These are phyloP conservation scores for Caenorhabditis plicata DNA, from an alignment of 2,888 invertebrate species.

Conservation along the genomic window DNA sequence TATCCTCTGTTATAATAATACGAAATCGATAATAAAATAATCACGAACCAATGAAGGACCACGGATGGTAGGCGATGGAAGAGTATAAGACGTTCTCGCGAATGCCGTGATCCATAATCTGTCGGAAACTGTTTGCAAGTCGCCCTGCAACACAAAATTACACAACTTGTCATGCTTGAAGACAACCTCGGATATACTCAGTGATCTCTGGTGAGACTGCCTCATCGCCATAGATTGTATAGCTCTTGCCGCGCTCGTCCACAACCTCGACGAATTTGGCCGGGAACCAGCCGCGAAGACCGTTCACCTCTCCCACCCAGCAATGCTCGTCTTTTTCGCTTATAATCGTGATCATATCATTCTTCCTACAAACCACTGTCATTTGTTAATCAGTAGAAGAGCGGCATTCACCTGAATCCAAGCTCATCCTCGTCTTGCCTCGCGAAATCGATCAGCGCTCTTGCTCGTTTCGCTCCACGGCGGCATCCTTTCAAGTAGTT, in stretches of 20 bases:
- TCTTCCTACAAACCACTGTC: slow-evolving; percentile 74
- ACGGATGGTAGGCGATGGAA: slow-evolving; percentile 90
- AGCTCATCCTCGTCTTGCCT: slow-evolving; percentile 85
- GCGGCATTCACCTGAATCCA: slow-evolving; percentile 73
- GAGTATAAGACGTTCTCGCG: slow-evolving; percentile 47
- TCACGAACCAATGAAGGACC: slow-evolving; percentile 80
- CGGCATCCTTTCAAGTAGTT: slow-evolving; percentile 89
- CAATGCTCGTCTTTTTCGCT: slow-evolving; percentile 70
- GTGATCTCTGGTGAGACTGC: slow-evolving; percentile 93
- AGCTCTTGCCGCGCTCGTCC: slow-evolving; percentile 85
- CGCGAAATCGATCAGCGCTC: slow-evolving; percentile 89
- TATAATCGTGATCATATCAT: slow-evolving; percentile 90
- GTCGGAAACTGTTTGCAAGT: slow-evolving; percentile 51
- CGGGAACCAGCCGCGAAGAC: slow-evolving; percentile 70
- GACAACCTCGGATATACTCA: slow-evolving; percentile 85
- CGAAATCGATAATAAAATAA: not conserved
- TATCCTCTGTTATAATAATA: slow-evolving; percentile 67
- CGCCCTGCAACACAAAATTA: slow-evolving; percentile 12
- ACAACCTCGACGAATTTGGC: slow-evolving; percentile 74
- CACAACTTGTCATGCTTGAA: slow-evolving; percentile 10
- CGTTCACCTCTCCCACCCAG: slow-evolving; percentile 71
- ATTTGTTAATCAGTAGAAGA: not conserved
- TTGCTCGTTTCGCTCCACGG: slow-evolving; percentile 84
- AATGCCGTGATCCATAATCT: slow-evolving; percentile 61
- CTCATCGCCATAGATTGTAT: slow-evolving; percentile 80